A percentile compares a stretch with the other conserved stretches of the same genome.
Evolutionary conservation across 2,888 invertebrate genomes (phyloP).

Genomic region (Phortica okadai): DNA sequence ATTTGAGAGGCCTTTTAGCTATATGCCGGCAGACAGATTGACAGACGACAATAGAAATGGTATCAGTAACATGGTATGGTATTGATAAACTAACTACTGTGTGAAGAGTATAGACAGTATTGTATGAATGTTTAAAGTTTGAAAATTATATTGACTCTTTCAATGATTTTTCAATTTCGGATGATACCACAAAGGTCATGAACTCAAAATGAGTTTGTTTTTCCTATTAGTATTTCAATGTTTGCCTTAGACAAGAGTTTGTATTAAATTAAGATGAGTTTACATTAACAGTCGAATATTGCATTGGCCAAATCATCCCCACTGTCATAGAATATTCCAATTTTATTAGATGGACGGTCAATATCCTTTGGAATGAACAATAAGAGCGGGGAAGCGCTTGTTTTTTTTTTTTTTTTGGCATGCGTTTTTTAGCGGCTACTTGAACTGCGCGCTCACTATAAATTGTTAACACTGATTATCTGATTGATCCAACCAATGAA

Average conservation of each 20-base stretch:
- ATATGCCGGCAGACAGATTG: neutral
- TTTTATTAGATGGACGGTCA: neutral
- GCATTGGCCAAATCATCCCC: slow-evolving; percentile 43
- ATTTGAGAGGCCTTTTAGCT: neutral
- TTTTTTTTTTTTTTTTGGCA: neutral
- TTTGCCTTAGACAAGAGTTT: neutral
- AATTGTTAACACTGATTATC: slow-evolving; percentile 95
- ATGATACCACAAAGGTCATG: neutral
- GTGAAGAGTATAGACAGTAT: no score
- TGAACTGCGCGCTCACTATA: slow-evolving; percentile 77
- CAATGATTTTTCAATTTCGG: no score
- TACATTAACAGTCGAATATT: slow-evolving; percentile 60
- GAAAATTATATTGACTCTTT: no score
- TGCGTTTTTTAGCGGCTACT: slow-evolving; percentile 40
- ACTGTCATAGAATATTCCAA: slow-evolving; percentile 52
- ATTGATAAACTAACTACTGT: no score
- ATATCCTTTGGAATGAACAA: slow-evolving; percentile 45
- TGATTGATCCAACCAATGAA: slow-evolving; percentile 99
- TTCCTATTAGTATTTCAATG: neutral
- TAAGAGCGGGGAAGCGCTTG: slow-evolving; percentile 53
- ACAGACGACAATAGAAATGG: no score
- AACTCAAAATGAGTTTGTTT: neutral
- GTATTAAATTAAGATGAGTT: slow-evolving; percentile 44
- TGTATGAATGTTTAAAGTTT: no score
- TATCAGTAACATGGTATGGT: no score